Base-by-base conservation (phyloP, 1,140 invertebrate genomes). In the Tetragonula clypearis region DNA sequence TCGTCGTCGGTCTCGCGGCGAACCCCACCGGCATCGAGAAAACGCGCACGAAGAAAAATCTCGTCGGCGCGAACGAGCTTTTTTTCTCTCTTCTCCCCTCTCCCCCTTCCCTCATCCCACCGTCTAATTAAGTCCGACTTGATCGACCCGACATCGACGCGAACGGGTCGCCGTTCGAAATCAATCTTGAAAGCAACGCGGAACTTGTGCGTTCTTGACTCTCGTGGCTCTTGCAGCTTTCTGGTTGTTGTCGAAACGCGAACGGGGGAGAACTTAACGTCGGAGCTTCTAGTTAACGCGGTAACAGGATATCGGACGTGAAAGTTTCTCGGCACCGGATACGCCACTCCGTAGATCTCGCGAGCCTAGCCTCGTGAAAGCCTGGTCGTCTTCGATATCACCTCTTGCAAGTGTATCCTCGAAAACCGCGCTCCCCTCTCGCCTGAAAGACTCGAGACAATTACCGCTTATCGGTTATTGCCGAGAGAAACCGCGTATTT, bases 241-340 rank as follows among this genome's bases (percentile, higher is more conserved):
- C 66, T 41, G 53, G 65, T 65, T 68, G 49, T 80, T 53, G 30
- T 80, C 77, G 14, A 66, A 86, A 72, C 65, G 68, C 86, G 76
- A 41, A 35, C 35, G 68, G 21, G n/a, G n/a, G n/a, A 53, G 17
- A 30, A 56, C 71, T 82, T 55, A 55, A 35, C 58, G 58, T 49
- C 49, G 58, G 41, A 23, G 72, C 14, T n/a, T 81, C 53, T 79
- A 35, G 75, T 75, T 71, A 26, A 72, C 66, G 15, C 19, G 26
- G 86, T 79, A 86, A 89, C 79, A 68, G 75, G 79, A 89, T 82
- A 89, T 41, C 75, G 53, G 21, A 12, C 26, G 21, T 3, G 11
- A 23, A 26, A 65, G 8, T 15, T 77, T 12, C 23, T 49, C 11
- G 41, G n/a, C 35, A 19, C 30, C 26, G 21, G 11, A 41, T 23